A percentile compares a stretch with the other conserved stretches of the same genome.
Evolutionary conservation across 2,113 vertebrate genomes (phyloP).

Genomic region (Bubalus kerabau): DNA sequence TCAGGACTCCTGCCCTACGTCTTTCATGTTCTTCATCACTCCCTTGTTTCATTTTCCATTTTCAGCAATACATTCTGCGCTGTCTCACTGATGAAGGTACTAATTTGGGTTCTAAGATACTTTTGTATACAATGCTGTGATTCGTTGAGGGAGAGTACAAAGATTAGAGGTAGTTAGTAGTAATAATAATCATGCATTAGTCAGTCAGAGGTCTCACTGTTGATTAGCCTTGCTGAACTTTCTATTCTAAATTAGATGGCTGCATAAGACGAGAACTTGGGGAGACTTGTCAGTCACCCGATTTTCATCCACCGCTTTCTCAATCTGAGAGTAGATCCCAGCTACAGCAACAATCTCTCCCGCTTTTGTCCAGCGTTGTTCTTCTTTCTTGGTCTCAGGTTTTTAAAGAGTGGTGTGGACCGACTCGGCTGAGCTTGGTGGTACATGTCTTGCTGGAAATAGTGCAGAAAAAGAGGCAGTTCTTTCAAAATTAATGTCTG

Average conservation of each 20-base stretch:
- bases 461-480: background rate
- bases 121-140: background rate
- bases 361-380: background rate
- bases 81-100: background rate
- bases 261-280: background rate
- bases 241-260: background rate
- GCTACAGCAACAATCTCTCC: background rate
- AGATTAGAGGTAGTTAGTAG: background rate
- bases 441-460: background rate
- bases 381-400: background rate
- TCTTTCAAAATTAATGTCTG: background rate
- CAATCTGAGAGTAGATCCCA: background rate
- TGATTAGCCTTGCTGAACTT: background rate
- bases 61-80: rapidly evolving
- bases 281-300: background rate
- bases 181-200: background rate
- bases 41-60: background rate
- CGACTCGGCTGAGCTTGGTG: background rate
- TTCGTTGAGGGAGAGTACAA: background rate
- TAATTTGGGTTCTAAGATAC: background rate
- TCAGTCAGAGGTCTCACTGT: background rate
- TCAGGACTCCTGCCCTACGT: background rate
- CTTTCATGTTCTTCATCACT: background rate
- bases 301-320: background rate
- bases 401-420: background rate